A percentile compares a stretch with the other conserved stretches of the same genome.
phyloP scores from a whole-genome alignment of 2,113 vertebrate genomes.

The Lophochroa leadbeateri region DNA sequence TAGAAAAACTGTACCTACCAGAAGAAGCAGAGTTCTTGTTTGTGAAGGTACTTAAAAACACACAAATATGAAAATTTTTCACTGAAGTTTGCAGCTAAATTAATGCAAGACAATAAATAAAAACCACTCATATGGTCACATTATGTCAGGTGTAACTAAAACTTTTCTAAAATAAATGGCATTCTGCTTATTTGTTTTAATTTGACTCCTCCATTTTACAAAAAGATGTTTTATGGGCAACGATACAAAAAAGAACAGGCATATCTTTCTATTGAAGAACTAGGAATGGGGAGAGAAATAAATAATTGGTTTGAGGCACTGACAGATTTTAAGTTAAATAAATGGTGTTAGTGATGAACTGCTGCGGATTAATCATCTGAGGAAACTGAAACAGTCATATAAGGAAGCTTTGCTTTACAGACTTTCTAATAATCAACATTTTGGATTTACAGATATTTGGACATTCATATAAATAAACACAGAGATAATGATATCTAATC shows the following conservation, averaged over 20 bases:
- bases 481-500: background rate
- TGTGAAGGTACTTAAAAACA: background rate
- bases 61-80: background rate
- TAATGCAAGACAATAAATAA: background rate
- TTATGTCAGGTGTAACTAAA: background rate
- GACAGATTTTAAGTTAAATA: background rate
- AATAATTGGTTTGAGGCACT: background rate
- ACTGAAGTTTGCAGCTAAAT: background rate
- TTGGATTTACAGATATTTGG: background rate
- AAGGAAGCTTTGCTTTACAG: background rate
- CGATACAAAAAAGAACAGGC: background rate
- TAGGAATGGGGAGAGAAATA: background rate
- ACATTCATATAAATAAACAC: background rate
- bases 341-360: background rate
- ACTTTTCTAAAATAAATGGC: background rate
- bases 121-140: background rate
- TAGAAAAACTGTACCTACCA: background rate
- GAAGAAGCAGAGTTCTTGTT: background rate
- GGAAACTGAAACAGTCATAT: background rate
- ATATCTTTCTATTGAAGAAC: background rate
- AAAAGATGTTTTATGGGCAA: background rate
- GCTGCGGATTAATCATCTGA: background rate
- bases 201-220: background rate
- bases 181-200: background rate
- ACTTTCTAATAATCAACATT: background rate